Conservation (phyloP, 2,888 invertebrate species). For the Apodemia mormo region DNA sequence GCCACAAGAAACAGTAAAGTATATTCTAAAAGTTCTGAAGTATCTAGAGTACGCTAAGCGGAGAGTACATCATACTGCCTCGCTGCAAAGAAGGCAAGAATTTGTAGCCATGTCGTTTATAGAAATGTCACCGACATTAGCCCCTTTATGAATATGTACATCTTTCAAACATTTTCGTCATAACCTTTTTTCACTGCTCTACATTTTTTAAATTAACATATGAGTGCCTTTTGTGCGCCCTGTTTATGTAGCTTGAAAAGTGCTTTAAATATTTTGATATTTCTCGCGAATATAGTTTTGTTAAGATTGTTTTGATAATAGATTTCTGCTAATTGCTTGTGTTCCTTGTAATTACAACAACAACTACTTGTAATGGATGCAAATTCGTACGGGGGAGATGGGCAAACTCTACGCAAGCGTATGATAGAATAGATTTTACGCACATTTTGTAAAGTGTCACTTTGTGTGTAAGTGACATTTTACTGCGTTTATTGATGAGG, state of each 20-base stretch:
- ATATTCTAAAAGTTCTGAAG: background rate
- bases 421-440: too few species aligned
- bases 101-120: conserved; percentile 30
- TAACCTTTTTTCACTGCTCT: conserved; percentile 7
- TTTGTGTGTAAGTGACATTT: too few species aligned
- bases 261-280: background rate
- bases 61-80: conserved; percentile 17
- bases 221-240: background rate
- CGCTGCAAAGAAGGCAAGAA: conserved; percentile 30
- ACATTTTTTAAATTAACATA: conserved; percentile 16
- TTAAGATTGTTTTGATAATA: too few species aligned
- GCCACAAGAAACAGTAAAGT: conserved; percentile 3
- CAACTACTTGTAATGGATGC: too few species aligned
- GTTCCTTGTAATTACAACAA: too few species aligned
- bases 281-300: too few species aligned
- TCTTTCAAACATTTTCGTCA: conserved; percentile 22
- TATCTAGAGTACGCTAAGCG: conserved; percentile 28
- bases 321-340: too few species aligned
- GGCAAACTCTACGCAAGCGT: too few species aligned
- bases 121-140: conserved; percentile 30
- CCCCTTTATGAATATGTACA: conserved; percentile 28
- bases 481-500: too few species aligned
- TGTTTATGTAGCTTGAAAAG: background rate
- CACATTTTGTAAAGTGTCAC: too few species aligned
- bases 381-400: too few species aligned